Conservation (phyloP, 2,888 invertebrate species). For the Pristionchus maxplancki region DNA sequence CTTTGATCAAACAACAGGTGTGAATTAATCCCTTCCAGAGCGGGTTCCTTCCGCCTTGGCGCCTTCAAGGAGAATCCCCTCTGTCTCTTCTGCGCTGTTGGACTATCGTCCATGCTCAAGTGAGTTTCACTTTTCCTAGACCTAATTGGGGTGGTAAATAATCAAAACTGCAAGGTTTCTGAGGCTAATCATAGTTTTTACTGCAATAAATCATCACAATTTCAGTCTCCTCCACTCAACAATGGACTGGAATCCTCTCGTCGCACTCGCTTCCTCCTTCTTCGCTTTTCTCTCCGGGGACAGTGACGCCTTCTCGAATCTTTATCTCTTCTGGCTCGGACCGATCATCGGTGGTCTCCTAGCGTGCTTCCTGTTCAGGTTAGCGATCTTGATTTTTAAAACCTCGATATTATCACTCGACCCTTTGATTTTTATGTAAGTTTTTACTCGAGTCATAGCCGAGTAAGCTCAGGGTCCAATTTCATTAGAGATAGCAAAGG, state of each 20-base stretch:
- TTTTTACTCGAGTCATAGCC: too few species aligned
- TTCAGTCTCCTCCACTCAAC: conserved; percentile 62
- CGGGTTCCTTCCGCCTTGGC: conserved; percentile 43
- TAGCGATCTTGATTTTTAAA: neutral
- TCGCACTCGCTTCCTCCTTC: conserved; percentile 51
- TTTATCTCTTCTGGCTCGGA: conserved; percentile 62
- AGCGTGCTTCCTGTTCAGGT: conserved; percentile 63
- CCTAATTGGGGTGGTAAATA: too few species aligned
- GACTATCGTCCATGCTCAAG: conserved; percentile 41
- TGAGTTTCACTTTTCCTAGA: neutral
- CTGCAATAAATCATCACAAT: too few species aligned
- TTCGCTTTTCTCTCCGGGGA: conserved; percentile 40
- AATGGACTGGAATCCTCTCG: conserved; percentile 61
- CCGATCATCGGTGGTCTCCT: conserved; percentile 61
- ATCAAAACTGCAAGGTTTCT: too few species aligned
- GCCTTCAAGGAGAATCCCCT: conserved; percentile 48
- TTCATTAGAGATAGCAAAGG: too few species aligned
- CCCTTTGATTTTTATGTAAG: too few species aligned
- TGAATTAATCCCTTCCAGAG: conserved; percentile 10
- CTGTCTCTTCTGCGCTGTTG: conserved; percentile 44
- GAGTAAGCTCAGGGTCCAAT: too few species aligned
- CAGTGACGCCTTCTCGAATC: conserved; percentile 53
- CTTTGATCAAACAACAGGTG: too few species aligned
- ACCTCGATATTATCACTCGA: too few species aligned
- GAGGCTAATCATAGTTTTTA: too few species aligned